Base-by-base conservation (phyloP, 2,888 invertebrate genomes). In the Epistrophe eligans region DNA sequence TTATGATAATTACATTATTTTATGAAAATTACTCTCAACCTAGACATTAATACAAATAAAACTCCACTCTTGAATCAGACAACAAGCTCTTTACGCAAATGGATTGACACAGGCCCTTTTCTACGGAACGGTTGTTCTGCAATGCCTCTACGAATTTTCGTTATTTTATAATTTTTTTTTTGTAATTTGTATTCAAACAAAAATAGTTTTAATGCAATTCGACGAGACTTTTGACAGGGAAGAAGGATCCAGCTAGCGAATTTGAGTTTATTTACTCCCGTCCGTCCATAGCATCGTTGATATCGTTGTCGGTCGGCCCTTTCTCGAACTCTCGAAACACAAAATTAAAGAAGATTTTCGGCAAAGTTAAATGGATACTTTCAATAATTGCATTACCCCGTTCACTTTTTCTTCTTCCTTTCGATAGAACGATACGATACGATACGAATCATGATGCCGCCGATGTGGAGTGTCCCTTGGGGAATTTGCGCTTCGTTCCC, bases 171-270 rank as follows among this genome's bases (percentile, higher is more conserved):
- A 4, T 32, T 43, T 52, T 73, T 62, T 43, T 40, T 40, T 32
- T 50, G 71, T 73, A 40, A 45, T 76, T 79, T 79, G 82, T 87
- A 83, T 76, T 87, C 87, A 87, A 87, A 87, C 83, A 83, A 66
- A 87, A 87, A 87, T 87, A 82, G 87, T 87, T 87, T 87, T 82
- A 82, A 87, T 87, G 87, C 87, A 87, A 87, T 87, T 87, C 79
- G 83, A 76, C 82, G 82, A 87, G 87, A 82, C 87, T 87, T 83
- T 87, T 87, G 81, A 85, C 85, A 67, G 66, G 67, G n/a, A 38
- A 32, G 38, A 35, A 38, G 50, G 50, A 70, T 32, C 38, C n/a
- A 38, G 77, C 81, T 58, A 82, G 70, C 10, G 19, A 60, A 60
- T 60, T 66, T 70, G 77, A 81, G 82, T 82, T 82, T 83, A 72